Base-by-base conservation (phyloP, 1,140 invertebrate species). In the Drosophila melanica region DNA sequence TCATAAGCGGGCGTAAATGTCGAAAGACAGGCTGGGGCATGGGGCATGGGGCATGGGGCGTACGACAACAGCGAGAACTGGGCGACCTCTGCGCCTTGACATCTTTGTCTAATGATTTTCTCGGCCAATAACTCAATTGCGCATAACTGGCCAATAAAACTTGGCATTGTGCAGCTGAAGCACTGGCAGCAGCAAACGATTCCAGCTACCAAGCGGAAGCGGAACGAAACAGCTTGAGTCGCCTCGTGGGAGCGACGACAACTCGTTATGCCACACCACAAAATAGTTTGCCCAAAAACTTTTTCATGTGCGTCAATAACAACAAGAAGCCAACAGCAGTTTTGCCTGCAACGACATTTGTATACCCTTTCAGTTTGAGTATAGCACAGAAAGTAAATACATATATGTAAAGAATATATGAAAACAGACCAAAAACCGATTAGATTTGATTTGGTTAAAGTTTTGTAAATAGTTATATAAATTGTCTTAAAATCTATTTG, bases 211-310 rank as follows among this genome's bases (percentile, higher is more conserved):
- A 11, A 45, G 37, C 53, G 33, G 62, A 66, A 66, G 35, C 37
- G 6, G 11, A n/a, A n/a, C 18, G 30, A 45, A 35, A 58, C 7
- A 53, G 16, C 16, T 33, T 58, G 20, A 39, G 16, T 33, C 30
- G 70, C 16, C 54, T 60, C 55, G 64, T 73, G 70, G 63, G 53
- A 72, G 63, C 45, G 27, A 39, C 33, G 45, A 59, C 55, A 58
- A 45, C 69, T 67, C 63, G 45, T 59, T 67, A 47, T 51, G 47
- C 47, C 63, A 58, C 18, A 16, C 64, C 48, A 68, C 55, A 47
- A 60, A 57, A 68, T 62, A 73, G 70, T 73, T 73, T 73, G 64
- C 53, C 41, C 70, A 60, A 53, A 35, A 73, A 73, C 37, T 68
- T 68, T 54, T 59, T 16, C 55, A 45, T 58, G 57, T 73, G 70